phyloP scores from a whole-genome alignment of 2,888 invertebrate genomes.

The Ischnura elegans region DNA sequence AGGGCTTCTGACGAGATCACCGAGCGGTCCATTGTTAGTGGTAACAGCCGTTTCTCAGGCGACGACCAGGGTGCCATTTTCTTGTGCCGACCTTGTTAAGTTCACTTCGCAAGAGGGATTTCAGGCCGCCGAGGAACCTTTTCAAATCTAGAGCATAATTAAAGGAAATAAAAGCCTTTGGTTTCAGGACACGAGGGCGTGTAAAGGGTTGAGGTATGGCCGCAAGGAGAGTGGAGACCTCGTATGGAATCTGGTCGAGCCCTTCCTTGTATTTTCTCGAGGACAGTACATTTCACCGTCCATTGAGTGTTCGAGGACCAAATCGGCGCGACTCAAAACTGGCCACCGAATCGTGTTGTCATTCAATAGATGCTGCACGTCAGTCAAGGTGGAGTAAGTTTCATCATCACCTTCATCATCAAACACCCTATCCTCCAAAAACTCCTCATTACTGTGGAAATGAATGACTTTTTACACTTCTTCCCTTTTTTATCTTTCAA shows the following conservation, averaged over 20 bases:
- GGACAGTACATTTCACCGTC: not conserved
- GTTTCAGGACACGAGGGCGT: not conserved
- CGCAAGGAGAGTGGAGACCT: not conserved
- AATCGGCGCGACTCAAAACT: not conserved
- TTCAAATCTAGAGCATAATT: not conserved
- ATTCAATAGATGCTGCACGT: too few relatives aligned
- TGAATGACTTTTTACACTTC: too few relatives aligned
- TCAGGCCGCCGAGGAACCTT: not conserved
- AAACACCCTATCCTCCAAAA: too few relatives aligned
- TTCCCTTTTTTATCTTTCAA: too few relatives aligned
- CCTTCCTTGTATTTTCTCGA: not conserved
- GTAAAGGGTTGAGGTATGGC: not conserved
- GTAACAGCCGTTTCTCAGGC: not conserved
- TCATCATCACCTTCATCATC: too few relatives aligned
- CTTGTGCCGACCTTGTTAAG: not conserved
- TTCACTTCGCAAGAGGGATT: not conserved
- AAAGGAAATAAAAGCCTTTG: not conserved
- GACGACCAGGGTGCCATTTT: not conserved
- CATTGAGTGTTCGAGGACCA: not conserved
- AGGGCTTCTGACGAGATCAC: not conserved
- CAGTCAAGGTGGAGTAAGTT: too few relatives aligned
- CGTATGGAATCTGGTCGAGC: not conserved
- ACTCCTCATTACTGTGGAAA: too few relatives aligned
- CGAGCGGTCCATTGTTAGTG: slow-evolving; percentile 11
- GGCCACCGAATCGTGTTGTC: too few relatives aligned